Conservation (phyloP, 30 jellyfish, hydroid and myxozoan species). For the Aurelia coerulea region DNA sequence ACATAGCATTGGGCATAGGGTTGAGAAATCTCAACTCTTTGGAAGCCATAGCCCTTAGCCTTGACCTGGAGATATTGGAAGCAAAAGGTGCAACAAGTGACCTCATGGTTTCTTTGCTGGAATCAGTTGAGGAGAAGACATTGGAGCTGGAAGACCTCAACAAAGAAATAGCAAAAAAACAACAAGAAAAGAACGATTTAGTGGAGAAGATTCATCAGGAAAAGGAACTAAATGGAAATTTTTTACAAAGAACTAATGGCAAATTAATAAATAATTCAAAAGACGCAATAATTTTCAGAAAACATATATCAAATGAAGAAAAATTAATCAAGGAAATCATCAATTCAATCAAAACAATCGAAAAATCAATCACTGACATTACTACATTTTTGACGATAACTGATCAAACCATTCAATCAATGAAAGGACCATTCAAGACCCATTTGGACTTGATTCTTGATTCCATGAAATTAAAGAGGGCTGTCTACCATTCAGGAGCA, state of each 20-base stretch:
- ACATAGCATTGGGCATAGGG: neutral
- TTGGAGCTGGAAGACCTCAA: too few relatives aligned
- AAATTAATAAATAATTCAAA: neutral
- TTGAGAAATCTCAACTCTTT: too few relatives aligned
- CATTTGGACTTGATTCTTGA: neutral
- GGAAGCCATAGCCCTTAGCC: too few relatives aligned
- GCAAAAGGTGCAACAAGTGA: too few relatives aligned
- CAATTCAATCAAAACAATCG: neutral
- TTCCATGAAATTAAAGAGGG: slow-evolving; percentile 19
- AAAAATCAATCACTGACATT: neutral
- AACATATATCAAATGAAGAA: slow-evolving; percentile 1
- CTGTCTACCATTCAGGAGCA: slow-evolving; percentile 26
- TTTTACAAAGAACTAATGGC: neutral
- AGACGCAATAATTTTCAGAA: slow-evolving; percentile 5
- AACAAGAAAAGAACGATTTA: too few relatives aligned
- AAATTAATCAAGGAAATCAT: neutral
- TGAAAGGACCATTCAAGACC: neutral
- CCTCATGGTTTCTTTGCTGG: too few relatives aligned
- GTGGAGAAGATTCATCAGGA: too few relatives aligned
- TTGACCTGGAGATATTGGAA: too few relatives aligned
- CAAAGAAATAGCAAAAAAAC: too few relatives aligned
- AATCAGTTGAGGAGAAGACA: too few relatives aligned
- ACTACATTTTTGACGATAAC: neutral
- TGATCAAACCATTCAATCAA: neutral
- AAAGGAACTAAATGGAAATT: too few relatives aligned